These are phyloP conservation scores for Mesembrinibis cayennensis DNA, from an alignment of 2,113 vertebrate species.

Conservation along the genomic window DNA sequence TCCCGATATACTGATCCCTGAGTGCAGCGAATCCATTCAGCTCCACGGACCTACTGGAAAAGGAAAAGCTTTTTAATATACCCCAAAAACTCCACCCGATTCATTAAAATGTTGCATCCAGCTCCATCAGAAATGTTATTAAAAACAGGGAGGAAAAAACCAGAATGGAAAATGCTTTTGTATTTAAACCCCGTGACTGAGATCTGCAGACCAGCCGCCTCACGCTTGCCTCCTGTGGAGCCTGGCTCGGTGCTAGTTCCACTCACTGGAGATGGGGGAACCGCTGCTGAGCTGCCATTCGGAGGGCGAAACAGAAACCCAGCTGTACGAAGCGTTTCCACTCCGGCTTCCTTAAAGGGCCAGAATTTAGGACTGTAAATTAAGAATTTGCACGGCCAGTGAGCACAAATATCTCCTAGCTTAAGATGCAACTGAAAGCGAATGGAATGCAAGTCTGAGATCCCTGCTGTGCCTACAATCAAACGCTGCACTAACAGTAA, in stretches of 20 bases:
- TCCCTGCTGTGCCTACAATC: not conserved
- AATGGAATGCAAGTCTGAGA: not conserved
- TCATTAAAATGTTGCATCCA: rapidly evolving
- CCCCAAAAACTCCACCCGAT: not conserved
- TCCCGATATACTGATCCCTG: constrained; percentile 94
- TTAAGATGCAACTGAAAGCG: not conserved
- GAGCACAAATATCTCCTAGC: not conserved
- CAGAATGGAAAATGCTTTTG: not conserved
- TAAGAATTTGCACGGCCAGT: not conserved
- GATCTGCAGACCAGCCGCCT: not conserved
- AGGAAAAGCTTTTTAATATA: constrained; percentile 4
- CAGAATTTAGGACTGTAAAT: not conserved
- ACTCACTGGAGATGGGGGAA: not conserved
- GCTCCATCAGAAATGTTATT: not conserved
- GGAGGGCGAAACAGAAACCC: not conserved
- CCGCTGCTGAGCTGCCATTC: not conserved
- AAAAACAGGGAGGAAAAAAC: not conserved
- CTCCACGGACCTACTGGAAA: constrained; percentile 89
- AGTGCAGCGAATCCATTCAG: constrained; percentile 92
- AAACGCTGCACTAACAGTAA: not conserved
- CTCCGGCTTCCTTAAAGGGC: not conserved
- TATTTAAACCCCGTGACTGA: rapidly evolving
- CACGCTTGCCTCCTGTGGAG: rapidly evolving
- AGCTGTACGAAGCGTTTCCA: not conserved
- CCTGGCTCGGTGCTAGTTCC: not conserved